Evolutionary conservation across 2,113 vertebrate genomes (phyloP), one percentile per base, ranked within the genome.

Genomic region (Hymenochirus boettgeri): DNA sequence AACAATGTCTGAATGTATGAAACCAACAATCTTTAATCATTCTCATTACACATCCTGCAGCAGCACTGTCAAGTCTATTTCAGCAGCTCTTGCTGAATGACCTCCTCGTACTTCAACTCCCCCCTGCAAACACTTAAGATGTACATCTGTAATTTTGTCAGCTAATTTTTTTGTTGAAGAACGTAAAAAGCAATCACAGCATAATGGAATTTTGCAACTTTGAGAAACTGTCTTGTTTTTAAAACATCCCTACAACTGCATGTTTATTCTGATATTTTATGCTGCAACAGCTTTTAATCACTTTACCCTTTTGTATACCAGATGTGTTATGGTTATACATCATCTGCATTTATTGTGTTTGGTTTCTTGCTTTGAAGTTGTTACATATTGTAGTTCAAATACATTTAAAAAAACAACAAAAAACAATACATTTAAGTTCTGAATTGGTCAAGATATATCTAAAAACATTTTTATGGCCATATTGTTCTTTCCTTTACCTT

Each of bases 161-260:
- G 64, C 45, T 66, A 58, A 66, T 66, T 66, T 58, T n/a, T 42
- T 45, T 21, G 64, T 13, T 18, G 58, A 47, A 57, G 22, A 66
- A 66, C 11, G 45, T 42, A 29, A 22, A 23, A 39, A 46, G 37
- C 27, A 65, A 24, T 29, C 15, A n/a, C 57, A 18, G 63, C 21
- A 57, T 7, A 50, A 65, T 42, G 57, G 42, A 48, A 35, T 65
- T 31, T 26, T 15, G n/a, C 23, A 21, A 6, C 5, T 48, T 48
- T 22, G 26, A 48, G 21, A 25, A 53, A 26, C 23, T 53, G 13
- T 50, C 35, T 18, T 35, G 18, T 55, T 33, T 29, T 56, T 58
- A 66, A 19, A 48, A 48, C 53, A 57, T 45, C 54, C 46, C 51
- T 27, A 33, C 24, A 56, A 65, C 62, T 33, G n/a, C n/a, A 46